Conservation (phyloP, 53 echinoderm and acorn worm genomes). For the Echinometra lucunter region DNA sequence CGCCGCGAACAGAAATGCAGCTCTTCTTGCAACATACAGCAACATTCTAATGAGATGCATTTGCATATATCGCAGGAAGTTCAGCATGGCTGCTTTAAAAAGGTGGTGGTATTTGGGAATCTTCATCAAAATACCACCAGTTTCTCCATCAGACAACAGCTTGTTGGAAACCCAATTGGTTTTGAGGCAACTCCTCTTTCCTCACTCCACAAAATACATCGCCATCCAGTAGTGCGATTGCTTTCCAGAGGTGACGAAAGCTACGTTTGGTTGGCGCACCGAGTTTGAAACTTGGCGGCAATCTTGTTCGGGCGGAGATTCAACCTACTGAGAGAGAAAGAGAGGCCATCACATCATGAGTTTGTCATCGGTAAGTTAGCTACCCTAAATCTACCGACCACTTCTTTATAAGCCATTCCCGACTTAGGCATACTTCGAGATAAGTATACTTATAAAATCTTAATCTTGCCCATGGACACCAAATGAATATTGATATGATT, state of each 20-base stretch:
- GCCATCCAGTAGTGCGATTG: background rate
- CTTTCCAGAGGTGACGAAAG: background rate
- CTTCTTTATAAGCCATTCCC: background rate
- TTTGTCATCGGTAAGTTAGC: conserved; percentile 32
- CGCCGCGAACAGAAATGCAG: background rate
- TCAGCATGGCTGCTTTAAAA: conserved; percentile 47
- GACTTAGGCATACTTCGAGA: background rate
- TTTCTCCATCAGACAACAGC: background rate
- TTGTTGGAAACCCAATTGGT: conserved; percentile 18
- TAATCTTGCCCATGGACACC: no score
- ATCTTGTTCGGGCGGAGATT: background rate
- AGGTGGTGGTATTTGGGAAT: conserved; percentile 17
- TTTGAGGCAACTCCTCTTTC: conserved; percentile 2
- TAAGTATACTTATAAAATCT: no score
- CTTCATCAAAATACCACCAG: conserved; percentile 49
- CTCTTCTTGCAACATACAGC: background rate
- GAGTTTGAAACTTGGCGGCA: conserved; percentile 7
- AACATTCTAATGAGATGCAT: background rate
- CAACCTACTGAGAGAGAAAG: background rate
- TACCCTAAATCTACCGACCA: no score
- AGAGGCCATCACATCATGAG: conserved; percentile 9
- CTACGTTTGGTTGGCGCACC: background rate
- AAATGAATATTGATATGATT: background rate
- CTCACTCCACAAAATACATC: background rate
- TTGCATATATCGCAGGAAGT: conserved; percentile 44